A percentile compares a stretch with the other conserved stretches of the same genome.
Evolutionary conservation across 2,888 invertebrate species (phyloP).

Genomic region (Lithodes maja): DNA sequence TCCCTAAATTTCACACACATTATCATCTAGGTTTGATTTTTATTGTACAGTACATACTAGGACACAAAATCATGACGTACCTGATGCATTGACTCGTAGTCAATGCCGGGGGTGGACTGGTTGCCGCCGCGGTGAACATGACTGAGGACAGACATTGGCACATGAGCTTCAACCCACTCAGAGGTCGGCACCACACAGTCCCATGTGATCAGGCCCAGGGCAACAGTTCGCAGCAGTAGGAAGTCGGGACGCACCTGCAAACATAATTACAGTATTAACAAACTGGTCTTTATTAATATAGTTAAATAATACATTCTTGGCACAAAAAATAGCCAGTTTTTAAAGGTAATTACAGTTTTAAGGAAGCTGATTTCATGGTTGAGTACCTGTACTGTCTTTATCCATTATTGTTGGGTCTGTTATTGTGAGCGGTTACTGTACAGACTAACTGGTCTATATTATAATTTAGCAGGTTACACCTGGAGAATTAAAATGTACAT

Average conservation of each 20-base stretch:
- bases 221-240: constrained; percentile 86
- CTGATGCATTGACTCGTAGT: constrained; percentile 70
- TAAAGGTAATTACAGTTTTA: too few relatives aligned
- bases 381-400: too few relatives aligned
- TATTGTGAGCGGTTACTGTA: too few relatives aligned
- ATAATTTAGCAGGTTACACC: too few relatives aligned
- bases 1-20: constrained; percentile 73
- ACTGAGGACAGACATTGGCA: constrained; percentile 89
- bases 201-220: constrained; percentile 91
- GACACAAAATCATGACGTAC: constrained; percentile 8
- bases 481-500: too few relatives aligned
- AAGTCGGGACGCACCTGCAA: constrained; percentile 88
- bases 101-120: constrained; percentile 65
- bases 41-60: too few relatives aligned
- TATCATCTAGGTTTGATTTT: constrained; percentile 70
- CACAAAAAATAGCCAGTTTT: background rate
- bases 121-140: constrained; percentile 75
- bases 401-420: too few relatives aligned
- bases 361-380: too few relatives aligned
- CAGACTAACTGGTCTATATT: too few relatives aligned
- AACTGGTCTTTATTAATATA: background rate
- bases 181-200: constrained; percentile 86
- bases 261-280: background rate
- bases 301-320: background rate
- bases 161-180: constrained; percentile 89